Conservation (phyloP, 1,140 invertebrate genomes). For the Pissodes strobi region DNA sequence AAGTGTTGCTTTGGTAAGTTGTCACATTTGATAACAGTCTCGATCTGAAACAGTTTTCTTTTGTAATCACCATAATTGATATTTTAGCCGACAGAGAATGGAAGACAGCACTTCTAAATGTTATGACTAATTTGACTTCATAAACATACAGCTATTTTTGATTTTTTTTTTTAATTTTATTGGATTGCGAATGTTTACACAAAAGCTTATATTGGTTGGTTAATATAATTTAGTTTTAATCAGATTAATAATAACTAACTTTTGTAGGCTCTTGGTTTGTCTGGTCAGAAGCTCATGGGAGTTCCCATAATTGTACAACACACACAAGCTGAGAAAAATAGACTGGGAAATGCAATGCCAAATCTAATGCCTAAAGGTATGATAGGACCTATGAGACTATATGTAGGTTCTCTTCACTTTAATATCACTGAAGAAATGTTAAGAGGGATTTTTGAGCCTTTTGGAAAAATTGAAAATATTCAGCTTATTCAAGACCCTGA, state of each 20-base stretch:
- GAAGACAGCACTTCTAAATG: too few relatives aligned
- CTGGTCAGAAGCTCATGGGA: slow-evolving; percentile 94
- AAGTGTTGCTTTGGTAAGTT: slow-evolving; percentile 88
- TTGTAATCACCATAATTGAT: too few relatives aligned
- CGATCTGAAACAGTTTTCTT: too few relatives aligned
- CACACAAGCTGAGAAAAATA: slow-evolving; percentile 98
- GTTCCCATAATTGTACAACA: slow-evolving; percentile 98
- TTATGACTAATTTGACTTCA: too few relatives aligned
- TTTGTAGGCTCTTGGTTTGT: slow-evolving; percentile 89
- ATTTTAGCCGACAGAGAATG: too few relatives aligned
- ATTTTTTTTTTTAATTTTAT: too few relatives aligned
- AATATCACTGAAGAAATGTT: slow-evolving; percentile 99
- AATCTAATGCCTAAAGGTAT: slow-evolving; percentile 79
- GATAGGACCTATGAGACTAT: slow-evolving; percentile 92
- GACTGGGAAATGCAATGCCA: slow-evolving; percentile 84
- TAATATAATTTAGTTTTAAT: background rate
- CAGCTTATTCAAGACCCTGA: slow-evolving; percentile 95
- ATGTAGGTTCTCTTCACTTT: slow-evolving; percentile 97
- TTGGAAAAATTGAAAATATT: slow-evolving; percentile 98
- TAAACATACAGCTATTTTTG: too few relatives aligned
- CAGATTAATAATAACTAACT: background rate
- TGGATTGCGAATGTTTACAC: too few relatives aligned
- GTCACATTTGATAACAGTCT: background rate
- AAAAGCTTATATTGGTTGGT: too few relatives aligned
- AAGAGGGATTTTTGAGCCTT: slow-evolving; percentile 97